Evolutionary conservation across 1,140 invertebrate genomes (phyloP), one percentile per base, ranked within the genome.

Genomic region (Berghia stephanieae): DNA sequence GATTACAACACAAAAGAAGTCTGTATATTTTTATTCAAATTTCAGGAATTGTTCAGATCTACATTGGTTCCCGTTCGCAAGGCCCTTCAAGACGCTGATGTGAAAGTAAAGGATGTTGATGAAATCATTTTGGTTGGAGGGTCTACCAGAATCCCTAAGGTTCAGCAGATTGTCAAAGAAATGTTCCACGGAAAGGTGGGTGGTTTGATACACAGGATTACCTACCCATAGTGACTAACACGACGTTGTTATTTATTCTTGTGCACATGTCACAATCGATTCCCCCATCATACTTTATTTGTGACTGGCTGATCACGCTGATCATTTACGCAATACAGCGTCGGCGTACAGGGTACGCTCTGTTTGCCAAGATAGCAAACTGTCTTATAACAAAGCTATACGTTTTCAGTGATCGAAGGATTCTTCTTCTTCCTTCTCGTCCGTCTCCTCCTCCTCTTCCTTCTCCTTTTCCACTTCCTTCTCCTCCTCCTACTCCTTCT

Each of bases 61-160:
- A 99, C 98, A 1, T 92, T 99, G 91, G 98, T 98, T 89, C 98
- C 98, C 3, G 98, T 99, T 4, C 79, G 89, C 75, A 88, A 86
- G 63, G 89, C 88, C 6, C 90, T 99, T 73, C 96, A 99, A 90
- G 98, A 99, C 91, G 96, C 97, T 67, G 98, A 98, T 86, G 95
- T 99, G 93, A 97, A 97, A 91, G 98, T 98, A 88, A 96, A 97
- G 83, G 97, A 99, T 85, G 95, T 99, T 71, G 95, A 99, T 90
- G 98, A 99, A 91, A 99, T 99, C 85, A 97, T 99, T 18, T 91
- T 99, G 44, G 98, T 99, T 46, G 98, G 98, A 87, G 98, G 98
- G 81, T 99, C 97, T 3, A 99, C 98, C 44, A 94, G 98, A 92
- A 99, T 99, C 85, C 98, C 98, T 42, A 99, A 99, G 90, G 94